These are phyloP conservation scores for Ctenopoma multispine DNA, from an alignment of 2,797 vertebrate genomes.

Conservation along the genomic window DNA sequence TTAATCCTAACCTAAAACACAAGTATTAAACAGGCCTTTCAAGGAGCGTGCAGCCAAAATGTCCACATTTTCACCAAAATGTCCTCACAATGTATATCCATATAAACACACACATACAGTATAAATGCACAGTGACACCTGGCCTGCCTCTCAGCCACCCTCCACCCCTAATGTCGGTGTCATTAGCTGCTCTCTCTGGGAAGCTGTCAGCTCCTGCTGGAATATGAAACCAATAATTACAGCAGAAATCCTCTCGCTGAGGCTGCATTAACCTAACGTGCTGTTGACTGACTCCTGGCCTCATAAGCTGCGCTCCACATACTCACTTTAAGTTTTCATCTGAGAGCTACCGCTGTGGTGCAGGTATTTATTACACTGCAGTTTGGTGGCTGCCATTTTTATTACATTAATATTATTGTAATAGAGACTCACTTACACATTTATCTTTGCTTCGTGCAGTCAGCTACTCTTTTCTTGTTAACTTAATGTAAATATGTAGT, in stretches of 20 bases:
- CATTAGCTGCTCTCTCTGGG: slow-evolving; percentile 51
- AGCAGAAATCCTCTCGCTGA: slow-evolving; percentile 54
- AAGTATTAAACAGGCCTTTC: neutral
- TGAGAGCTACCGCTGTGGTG: neutral
- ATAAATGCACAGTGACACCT: slow-evolving; percentile 38
- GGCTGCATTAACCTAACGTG: slow-evolving; percentile 56
- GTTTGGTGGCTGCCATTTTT: slow-evolving; percentile 13
- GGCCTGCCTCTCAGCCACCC: slow-evolving; percentile 47
- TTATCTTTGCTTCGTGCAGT: no score
- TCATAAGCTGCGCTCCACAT: slow-evolving; percentile 24
- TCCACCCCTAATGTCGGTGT: slow-evolving; percentile 42
- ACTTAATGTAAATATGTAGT: no score
- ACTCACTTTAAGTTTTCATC: slow-evolving; percentile 27
- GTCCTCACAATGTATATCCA: neutral
- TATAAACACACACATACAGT: neutral
- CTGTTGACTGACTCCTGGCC: slow-evolving; percentile 67
- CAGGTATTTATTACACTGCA: slow-evolving; percentile 1
- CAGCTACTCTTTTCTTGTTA: no score
- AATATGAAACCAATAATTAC: slow-evolving; percentile 78
- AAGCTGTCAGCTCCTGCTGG: slow-evolving; percentile 68
- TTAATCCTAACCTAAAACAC: neutral
- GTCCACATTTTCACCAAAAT: neutral
- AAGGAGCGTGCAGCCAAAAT: neutral
- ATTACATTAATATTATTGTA: neutral
- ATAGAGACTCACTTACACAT: neutral